phyloP scores from a whole-genome alignment of 2,888 invertebrate genomes.

The Platypus cylindrus region DNA sequence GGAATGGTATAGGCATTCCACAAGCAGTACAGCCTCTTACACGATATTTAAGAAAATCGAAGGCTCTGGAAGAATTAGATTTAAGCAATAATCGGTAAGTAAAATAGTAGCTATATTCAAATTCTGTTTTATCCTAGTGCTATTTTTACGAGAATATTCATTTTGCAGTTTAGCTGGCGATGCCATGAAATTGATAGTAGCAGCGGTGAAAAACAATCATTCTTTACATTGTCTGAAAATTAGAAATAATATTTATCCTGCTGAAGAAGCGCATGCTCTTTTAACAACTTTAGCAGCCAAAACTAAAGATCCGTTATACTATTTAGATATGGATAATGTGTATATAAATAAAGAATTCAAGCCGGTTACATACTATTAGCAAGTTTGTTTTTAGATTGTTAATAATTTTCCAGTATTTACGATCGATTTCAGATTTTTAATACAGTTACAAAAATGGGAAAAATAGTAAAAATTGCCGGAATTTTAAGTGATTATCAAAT shows the following conservation, averaged over 20 bases:
- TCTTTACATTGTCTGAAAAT: constrained; percentile 35
- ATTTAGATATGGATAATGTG: constrained; percentile 39
- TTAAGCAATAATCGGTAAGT: constrained; percentile 31
- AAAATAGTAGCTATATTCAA: not conserved
- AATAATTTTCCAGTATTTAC: too few species aligned
- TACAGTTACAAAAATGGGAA: constrained; percentile 21
- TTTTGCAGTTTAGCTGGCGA: constrained; percentile 22
- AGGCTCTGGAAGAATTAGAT: constrained; percentile 28
- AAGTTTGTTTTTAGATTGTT: not conserved
- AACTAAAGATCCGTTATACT: constrained; percentile 26
- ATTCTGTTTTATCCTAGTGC: not conserved
- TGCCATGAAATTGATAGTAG: constrained; percentile 30
- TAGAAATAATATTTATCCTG: constrained; percentile 39
- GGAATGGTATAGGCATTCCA: constrained; percentile 36
- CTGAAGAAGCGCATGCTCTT: constrained; percentile 36
- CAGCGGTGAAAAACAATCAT: constrained; percentile 34
- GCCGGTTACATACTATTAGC: constrained; percentile 22
- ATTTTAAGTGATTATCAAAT: constrained; percentile 37
- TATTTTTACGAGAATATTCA: constrained; percentile 1
- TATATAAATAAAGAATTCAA: constrained; percentile 36
- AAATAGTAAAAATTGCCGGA: constrained; percentile 33
- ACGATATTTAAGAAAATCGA: constrained; percentile 22
- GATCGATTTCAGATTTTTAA: constrained; percentile 17
- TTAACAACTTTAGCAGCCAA: constrained; percentile 30
- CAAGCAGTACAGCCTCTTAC: constrained; percentile 24